Conservation (phyloP, 2,797 vertebrate genomes). For the Pipistrellus pygmaeus region DNA sequence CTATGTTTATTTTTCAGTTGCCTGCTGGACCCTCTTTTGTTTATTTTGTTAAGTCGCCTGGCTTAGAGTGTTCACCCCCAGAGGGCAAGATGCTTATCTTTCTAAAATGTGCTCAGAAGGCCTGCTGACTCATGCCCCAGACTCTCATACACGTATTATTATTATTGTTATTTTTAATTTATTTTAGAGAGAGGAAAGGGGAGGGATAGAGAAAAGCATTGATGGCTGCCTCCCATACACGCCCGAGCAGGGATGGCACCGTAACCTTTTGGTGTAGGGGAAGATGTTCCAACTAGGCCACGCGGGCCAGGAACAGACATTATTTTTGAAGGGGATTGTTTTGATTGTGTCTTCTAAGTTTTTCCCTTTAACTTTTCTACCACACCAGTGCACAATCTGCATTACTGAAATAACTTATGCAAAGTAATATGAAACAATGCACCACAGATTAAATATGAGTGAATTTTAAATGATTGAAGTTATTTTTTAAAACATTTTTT, state of each 20-base stretch:
- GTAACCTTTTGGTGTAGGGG: too few relatives aligned
- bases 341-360: conserved; percentile 6
- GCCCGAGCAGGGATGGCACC: too few relatives aligned
- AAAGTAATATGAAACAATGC: not conserved
- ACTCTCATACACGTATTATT: not conserved
- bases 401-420: not conserved
- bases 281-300: not conserved
- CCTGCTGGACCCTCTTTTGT: not conserved
- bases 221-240: not conserved
- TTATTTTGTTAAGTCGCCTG: not conserved
- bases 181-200: not conserved
- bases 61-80: not conserved
- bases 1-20: conserved; percentile 40
- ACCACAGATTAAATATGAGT: not conserved
- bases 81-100: not conserved
- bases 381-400: not conserved
- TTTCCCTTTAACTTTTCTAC: not conserved
- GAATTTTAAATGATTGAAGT: not conserved
- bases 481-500: not conserved
- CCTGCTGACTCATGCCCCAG: not conserved
- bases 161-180: not conserved
- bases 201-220: not conserved
- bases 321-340: not conserved
- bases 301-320: not conserved
- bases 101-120: not conserved